Evolutionary conservation across 2,113 vertebrate genomes (phyloP).

Genomic region (Potamarius usumacintae): DNA sequence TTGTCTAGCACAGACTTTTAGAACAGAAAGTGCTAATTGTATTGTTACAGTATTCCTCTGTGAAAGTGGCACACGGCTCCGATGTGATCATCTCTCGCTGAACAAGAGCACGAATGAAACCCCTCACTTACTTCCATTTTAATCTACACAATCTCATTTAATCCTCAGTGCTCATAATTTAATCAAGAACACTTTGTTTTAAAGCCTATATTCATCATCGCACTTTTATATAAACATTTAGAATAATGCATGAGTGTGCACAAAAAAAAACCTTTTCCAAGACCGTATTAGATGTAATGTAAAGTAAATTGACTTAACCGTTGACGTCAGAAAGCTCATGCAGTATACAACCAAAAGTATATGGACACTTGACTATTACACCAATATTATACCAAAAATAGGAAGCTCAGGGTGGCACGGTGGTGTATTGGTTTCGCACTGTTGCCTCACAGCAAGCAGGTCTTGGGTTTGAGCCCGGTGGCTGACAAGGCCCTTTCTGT

Average conservation of each 20-base stretch:
- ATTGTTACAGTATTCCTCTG: not conserved
- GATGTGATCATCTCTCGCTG: not conserved
- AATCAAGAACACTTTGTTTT: not conserved
- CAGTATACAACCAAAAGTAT: not conserved
- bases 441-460: too few relatives aligned
- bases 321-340: not conserved
- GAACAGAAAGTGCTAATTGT: constrained; percentile 33
- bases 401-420: too few relatives aligned
- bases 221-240: not conserved
- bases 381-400: not conserved
- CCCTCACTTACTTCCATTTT: not conserved
- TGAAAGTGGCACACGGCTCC: not conserved
- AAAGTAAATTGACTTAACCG: not conserved
- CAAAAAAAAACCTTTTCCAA: not conserved
- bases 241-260: not conserved
- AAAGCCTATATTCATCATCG: not conserved
- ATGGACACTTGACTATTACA: not conserved
- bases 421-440: too few relatives aligned
- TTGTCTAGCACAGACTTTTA: not conserved
- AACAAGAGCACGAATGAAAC: not conserved
- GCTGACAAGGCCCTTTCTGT: too few relatives aligned
- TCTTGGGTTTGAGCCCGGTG: too few relatives aligned
- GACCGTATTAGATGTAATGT: not conserved
- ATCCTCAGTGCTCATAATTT: not conserved
- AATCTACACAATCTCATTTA: not conserved